phyloP scores from a whole-genome alignment of 2,888 invertebrate species.

The Mythimna loreyi region DNA sequence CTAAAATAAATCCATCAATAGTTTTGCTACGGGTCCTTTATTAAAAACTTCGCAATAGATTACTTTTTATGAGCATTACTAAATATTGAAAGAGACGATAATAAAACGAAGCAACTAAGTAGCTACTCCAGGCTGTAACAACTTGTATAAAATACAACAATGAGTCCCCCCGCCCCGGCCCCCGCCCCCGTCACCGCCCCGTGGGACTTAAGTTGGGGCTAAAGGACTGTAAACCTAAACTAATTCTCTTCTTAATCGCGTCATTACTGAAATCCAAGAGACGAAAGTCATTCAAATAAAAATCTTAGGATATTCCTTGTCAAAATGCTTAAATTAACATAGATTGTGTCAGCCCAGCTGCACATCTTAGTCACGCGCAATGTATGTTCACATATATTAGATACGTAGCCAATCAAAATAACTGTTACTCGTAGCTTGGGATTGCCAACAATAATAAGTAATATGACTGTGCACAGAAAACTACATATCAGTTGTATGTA shows the following conservation, averaged over 20 bases:
- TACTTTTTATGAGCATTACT: neutral
- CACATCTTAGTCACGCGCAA: neutral
- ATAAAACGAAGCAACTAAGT: constrained; percentile 8
- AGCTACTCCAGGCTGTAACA: constrained; percentile 12
- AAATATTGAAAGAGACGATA: constrained; percentile 9
- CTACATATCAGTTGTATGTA: neutral
- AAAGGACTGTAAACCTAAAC: constrained; percentile 13
- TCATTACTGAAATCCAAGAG: constrained; percentile 1
- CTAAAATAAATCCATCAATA: neutral
- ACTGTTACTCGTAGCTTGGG: neutral
- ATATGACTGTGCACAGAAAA: no score
- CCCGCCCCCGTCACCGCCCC: neutral
- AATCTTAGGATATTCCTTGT: neutral
- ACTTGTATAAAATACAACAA: constrained; percentile 25
- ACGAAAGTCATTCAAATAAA: neutral
- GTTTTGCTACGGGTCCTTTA: neutral
- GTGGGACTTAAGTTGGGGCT: neutral
- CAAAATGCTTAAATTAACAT: neutral
- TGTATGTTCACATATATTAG: neutral
- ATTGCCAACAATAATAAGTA: neutral
- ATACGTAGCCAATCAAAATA: neutral
- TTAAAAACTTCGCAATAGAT: no score
- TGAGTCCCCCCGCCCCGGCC: neutral
- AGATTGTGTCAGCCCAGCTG: neutral
- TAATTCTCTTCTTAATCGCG: constrained; percentile 13